These are phyloP conservation scores for Enoplosus armatus DNA, from an alignment of 2,797 vertebrate genomes.

Conservation along the genomic window DNA sequence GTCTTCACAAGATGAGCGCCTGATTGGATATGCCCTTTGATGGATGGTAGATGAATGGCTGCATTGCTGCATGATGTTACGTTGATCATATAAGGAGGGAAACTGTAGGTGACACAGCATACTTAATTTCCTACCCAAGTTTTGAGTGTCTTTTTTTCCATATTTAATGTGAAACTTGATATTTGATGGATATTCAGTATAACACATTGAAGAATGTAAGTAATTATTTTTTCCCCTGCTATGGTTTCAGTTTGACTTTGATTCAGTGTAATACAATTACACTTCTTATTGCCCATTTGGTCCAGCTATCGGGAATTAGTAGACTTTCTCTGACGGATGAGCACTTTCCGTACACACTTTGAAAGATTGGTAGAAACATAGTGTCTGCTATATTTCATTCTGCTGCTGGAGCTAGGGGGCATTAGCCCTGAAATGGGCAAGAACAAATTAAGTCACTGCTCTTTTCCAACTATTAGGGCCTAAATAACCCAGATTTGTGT, in stretches of 20 bases:
- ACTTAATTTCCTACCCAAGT: slow-evolving; percentile 28
- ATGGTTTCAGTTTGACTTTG: slow-evolving; percentile 52
- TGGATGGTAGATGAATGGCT: slow-evolving; percentile 29
- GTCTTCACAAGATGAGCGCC: slow-evolving; percentile 33
- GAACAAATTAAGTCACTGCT: neutral
- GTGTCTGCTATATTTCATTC: slow-evolving; percentile 28
- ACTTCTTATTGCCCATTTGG: slow-evolving; percentile 64
- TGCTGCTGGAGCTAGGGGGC: slow-evolving; percentile 15
- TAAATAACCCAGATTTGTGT: neutral
- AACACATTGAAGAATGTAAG: slow-evolving; percentile 45
- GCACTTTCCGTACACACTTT: slow-evolving; percentile 46
- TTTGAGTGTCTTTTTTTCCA: slow-evolving; percentile 1
- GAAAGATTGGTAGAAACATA: slow-evolving; percentile 46
- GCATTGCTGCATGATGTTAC: slow-evolving; percentile 12
- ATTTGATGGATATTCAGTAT: slow-evolving; percentile 47
- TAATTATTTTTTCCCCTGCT: slow-evolving; percentile 39
- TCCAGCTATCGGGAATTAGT: slow-evolving; percentile 44
- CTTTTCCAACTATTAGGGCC: neutral
- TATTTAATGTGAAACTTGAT: slow-evolving; percentile 42
- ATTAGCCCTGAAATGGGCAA: slow-evolving; percentile 29
- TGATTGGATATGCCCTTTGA: slow-evolving; percentile 51
- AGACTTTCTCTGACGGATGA: slow-evolving; percentile 55
- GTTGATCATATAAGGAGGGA: slow-evolving; percentile 28
- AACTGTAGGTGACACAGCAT: slow-evolving; percentile 19
- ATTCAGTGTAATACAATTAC: slow-evolving; percentile 61